A percentile compares a stretch with the other conserved stretches of the same genome.
phyloP scores from a whole-genome alignment of 2,113 vertebrate genomes.

The Pelobates fuscus region DNA sequence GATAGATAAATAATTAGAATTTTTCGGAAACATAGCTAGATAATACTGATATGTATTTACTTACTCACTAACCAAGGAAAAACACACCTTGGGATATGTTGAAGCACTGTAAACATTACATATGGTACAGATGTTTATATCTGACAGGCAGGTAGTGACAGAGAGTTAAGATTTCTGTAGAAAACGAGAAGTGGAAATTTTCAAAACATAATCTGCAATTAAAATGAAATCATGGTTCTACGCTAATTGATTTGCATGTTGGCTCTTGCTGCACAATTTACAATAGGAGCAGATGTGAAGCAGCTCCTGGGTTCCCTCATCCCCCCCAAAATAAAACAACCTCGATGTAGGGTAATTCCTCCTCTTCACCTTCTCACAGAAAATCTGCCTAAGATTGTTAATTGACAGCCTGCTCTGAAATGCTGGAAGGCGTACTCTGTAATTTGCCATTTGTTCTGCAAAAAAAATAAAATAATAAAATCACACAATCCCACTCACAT shows the following conservation, averaged over 20 bases:
- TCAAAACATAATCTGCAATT: slow-evolving; percentile 43
- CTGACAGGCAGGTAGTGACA: no score
- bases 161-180: no score
- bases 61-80: no score
- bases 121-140: no score
- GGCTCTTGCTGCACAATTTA: slow-evolving; percentile 6
- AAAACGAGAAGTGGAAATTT: neutral
- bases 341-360: slow-evolving; percentile 24
- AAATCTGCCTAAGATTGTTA: slow-evolving; percentile 30
- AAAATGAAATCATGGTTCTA: slow-evolving; percentile 17
- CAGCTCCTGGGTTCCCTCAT: slow-evolving; percentile 28
- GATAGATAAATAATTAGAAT: no score
- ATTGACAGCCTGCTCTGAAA: slow-evolving; percentile 41
- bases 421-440: slow-evolving; percentile 34
- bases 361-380: slow-evolving; percentile 23
- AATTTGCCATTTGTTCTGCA: slow-evolving; percentile 36
- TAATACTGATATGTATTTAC: no score
- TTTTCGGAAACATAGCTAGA: no score
- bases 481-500: slow-evolving; percentile 45
- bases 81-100: no score
- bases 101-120: no score
- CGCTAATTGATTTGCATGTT: slow-evolving; percentile 5
- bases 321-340: neutral
- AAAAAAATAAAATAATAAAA: slow-evolving; percentile 1
- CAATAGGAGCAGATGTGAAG: slow-evolving; percentile 38